Percentiles rank a stretch among this genome's conserved stretches.
Conservation (phyloP, 2,113 vertebrate species). For the Sminthopsis crassicaudata region DNA sequence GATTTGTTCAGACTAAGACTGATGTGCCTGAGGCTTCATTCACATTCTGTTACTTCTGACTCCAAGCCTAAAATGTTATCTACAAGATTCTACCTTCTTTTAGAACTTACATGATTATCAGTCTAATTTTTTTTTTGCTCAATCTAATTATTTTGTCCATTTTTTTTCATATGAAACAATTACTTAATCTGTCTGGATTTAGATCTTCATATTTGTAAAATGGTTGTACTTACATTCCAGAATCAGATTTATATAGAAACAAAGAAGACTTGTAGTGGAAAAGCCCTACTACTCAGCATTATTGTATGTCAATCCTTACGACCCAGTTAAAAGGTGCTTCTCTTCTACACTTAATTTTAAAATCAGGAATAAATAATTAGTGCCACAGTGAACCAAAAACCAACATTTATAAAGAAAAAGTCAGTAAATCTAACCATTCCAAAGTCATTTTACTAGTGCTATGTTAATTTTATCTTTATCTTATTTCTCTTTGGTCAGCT, state of each 20-base stretch:
- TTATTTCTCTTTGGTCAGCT: background rate
- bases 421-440: background rate
- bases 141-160: conserved; percentile 26
- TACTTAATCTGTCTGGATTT: background rate
- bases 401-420: background rate
- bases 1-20: background rate
- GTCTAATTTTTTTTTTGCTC: conserved; percentile 29
- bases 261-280: background rate
- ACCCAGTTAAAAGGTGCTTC: background rate
- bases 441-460: accelerated
- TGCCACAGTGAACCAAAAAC: background rate
- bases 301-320: background rate
- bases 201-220: background rate
- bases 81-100: background rate
- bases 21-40: background rate
- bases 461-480: background rate
- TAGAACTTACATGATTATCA: background rate
- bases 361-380: background rate
- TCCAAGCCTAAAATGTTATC: background rate
- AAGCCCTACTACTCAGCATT: background rate
- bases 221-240: background rate
- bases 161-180: conserved; percentile 24
- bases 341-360: conserved; percentile 3
- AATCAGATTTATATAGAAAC: background rate
- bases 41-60: background rate